phyloP scores from a whole-genome alignment of 2,113 vertebrate genomes.

The Jacana jacana region DNA sequence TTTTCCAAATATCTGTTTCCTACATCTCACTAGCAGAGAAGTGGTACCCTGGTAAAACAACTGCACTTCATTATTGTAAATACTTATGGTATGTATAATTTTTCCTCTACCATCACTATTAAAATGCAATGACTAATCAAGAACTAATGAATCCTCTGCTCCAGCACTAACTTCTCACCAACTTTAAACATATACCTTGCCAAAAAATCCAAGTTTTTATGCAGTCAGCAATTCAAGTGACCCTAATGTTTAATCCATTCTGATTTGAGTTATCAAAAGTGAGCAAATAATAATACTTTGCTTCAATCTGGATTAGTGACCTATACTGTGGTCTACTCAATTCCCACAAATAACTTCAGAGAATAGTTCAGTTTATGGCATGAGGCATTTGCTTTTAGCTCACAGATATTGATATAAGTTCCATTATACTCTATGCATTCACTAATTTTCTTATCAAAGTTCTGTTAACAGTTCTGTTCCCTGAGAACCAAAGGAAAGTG shows the following conservation, averaged over 20 bases:
- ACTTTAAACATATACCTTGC: background rate
- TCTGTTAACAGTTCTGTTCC: background rate
- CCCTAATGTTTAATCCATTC: background rate
- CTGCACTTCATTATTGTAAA: background rate
- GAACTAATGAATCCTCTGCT: background rate
- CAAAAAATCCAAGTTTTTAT: background rate
- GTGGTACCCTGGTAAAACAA: background rate
- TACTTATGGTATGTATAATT: background rate
- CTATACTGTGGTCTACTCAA: background rate
- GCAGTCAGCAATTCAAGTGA: background rate
- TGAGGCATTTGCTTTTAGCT: background rate
- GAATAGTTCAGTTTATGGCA: background rate
- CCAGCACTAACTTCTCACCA: background rate
- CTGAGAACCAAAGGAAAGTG: background rate
- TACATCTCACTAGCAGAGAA: background rate
- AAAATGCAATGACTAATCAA: background rate
- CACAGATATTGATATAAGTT: background rate
- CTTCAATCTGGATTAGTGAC: background rate
- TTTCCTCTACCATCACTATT: background rate
- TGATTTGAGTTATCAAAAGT: background rate
- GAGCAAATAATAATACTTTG: background rate
- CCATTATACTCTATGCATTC: background rate
- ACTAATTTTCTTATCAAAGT: background rate
- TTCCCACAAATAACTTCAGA: background rate
- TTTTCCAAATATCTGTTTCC: background rate